Evolutionary conservation across 2,888 invertebrate species (phyloP).

Genomic region (Tupiocoris notatus): DNA sequence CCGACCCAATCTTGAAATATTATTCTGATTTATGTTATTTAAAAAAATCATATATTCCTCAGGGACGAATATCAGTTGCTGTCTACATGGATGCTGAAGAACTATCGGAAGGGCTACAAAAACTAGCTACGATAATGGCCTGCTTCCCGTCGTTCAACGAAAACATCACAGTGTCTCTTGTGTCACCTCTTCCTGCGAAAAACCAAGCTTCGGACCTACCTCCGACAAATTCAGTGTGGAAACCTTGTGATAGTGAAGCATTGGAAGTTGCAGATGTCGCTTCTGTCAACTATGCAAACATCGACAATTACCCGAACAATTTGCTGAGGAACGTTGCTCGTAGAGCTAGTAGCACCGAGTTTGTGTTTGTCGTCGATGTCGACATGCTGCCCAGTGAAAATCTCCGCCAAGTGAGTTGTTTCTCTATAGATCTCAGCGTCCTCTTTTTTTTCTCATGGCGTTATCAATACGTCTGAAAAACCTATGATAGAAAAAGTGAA

Average conservation of each 20-base stretch:
- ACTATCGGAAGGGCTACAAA: conserved; percentile 54
- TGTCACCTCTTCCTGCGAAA: conserved; percentile 54
- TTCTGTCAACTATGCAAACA: conserved; percentile 46
- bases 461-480: no score
- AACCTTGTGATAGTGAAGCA: conserved; percentile 12
- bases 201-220: conserved; percentile 47
- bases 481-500: no score
- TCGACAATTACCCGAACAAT: conserved; percentile 57
- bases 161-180: conserved; percentile 57
- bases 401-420: conserved; percentile 51
- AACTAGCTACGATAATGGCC: conserved; percentile 54
- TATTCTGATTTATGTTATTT: no score
- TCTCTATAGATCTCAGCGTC: no score
- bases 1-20: no score
- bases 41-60: conserved; percentile 23
- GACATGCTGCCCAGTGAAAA: conserved; percentile 58
- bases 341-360: conserved; percentile 54
- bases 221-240: conserved; percentile 23
- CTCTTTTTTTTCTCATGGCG: no score
- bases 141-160: conserved; percentile 54
- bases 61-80: conserved; percentile 57
- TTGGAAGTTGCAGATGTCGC: conserved; percentile 29
- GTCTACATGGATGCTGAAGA: conserved; percentile 55
- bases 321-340: conserved; percentile 59
- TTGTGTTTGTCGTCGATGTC: conserved; percentile 57